Conservation (phyloP, 2,113 vertebrate genomes). For the Etheostoma spectabile region DNA sequence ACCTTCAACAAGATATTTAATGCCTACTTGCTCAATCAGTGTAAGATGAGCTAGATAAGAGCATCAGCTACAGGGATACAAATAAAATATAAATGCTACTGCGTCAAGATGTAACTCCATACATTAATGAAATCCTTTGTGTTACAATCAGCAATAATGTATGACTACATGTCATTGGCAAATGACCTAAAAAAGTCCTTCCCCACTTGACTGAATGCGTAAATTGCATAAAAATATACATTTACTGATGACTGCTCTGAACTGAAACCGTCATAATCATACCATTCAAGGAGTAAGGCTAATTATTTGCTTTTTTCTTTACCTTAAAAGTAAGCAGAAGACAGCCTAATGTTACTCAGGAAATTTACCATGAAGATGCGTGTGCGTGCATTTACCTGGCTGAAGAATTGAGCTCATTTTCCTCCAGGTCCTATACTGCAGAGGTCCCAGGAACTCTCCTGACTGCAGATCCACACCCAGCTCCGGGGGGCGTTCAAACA, state of each 20-base stretch:
- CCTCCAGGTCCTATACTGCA: constrained; percentile 81
- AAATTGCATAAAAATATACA: too few relatives aligned
- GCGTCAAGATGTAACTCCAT: constrained; percentile 25
- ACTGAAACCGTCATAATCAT: too few relatives aligned
- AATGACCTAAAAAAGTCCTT: background rate
- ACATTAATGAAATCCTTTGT: constrained; percentile 22
- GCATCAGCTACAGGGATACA: constrained; percentile 45
- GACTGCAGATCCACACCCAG: constrained; percentile 70
- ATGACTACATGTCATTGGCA: constrained; percentile 2
- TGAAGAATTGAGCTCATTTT: constrained; percentile 76
- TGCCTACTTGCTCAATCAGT: constrained; percentile 14
- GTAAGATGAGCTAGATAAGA: constrained; percentile 53
- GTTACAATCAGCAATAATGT: constrained; percentile 7
- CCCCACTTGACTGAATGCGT: background rate
- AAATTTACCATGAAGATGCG: background rate
- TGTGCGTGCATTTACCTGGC: constrained; percentile 67
- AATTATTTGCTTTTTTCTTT: too few relatives aligned
- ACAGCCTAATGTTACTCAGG: too few relatives aligned
- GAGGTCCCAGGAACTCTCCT: constrained; percentile 77
- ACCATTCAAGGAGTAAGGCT: too few relatives aligned
- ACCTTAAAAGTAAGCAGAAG: too few relatives aligned
- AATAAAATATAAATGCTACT: constrained; percentile 61
- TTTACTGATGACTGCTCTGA: too few relatives aligned
- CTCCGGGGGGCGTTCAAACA: constrained; percentile 72
- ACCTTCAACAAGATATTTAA: constrained; percentile 52